Percentiles rank a stretch among this genome's conserved stretches.
phyloP scores from a whole-genome alignment of 2,113 vertebrate species.

The Phasianus colchicus region DNA sequence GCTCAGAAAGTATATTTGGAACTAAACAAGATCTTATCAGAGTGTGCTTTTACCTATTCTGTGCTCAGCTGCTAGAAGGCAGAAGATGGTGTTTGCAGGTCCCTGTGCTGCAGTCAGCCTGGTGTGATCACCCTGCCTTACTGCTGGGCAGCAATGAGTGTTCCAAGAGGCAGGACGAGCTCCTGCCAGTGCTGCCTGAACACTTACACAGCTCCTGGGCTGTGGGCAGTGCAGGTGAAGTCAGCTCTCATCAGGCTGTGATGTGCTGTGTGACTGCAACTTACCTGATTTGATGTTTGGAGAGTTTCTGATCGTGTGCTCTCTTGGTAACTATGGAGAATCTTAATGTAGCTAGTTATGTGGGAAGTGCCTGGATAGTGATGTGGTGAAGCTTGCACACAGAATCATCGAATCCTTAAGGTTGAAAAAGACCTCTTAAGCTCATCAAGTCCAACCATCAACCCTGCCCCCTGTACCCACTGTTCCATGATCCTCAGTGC shows the following conservation, averaged over 20 bases:
- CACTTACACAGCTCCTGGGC: background rate
- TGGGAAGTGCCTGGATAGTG: background rate
- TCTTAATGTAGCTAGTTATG: background rate
- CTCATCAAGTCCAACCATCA: no score
- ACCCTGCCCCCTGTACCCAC: no score
- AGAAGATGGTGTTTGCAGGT: background rate
- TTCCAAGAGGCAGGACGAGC: background rate
- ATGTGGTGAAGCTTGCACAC: background rate
- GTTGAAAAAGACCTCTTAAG: no score
- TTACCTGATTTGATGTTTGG: background rate
- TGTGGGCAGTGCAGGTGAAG: background rate
- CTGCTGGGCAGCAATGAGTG: background rate
- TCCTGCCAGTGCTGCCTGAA: background rate
- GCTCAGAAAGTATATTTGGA: background rate
- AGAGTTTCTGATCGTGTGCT: fast-evolving
- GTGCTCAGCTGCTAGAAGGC: background rate
- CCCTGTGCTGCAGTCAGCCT: background rate
- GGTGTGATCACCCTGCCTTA: background rate
- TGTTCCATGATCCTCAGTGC: no score
- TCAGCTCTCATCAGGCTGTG: background rate
- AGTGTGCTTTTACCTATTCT: background rate
- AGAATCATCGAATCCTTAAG: no score
- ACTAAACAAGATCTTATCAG: background rate
- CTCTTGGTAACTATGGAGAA: background rate
- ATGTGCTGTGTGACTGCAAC: background rate